Conservation (phyloP, 2,797 vertebrate species). For the Leucoraja ocellata region DNA sequence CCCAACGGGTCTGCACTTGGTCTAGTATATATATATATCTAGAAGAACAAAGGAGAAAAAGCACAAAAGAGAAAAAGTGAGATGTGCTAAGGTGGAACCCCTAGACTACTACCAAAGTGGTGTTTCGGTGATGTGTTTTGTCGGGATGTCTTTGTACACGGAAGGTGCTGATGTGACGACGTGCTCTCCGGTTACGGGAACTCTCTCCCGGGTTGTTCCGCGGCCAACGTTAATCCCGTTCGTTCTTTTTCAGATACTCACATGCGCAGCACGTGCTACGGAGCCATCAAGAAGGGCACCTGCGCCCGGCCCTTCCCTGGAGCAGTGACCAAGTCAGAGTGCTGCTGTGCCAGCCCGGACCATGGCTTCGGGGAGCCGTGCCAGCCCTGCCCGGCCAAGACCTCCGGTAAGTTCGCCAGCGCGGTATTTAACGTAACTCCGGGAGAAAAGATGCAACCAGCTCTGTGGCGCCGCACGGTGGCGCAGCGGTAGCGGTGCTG, state of each 20-base stretch:
- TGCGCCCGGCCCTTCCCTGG: conserved; percentile 87
- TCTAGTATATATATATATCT: no score
- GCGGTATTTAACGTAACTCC: neutral
- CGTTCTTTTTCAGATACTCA: conserved; percentile 66
- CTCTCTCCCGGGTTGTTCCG: no score
- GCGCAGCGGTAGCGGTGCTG: no score
- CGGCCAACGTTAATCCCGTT: neutral
- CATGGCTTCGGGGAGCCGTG: conserved; percentile 94
- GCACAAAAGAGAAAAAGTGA: no score
- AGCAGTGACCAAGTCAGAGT: conserved; percentile 92
- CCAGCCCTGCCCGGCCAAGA: conserved; percentile 84
- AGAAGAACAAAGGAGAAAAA: no score
- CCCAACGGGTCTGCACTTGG: no score
- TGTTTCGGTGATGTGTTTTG: neutral
- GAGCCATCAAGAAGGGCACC: conserved; percentile 85
- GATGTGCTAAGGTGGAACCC: no score
- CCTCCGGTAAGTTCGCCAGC: conserved; percentile 68
- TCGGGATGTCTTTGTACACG: neutral
- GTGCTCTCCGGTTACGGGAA: neutral
- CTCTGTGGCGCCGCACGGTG: no score
- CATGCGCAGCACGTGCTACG: conserved; percentile 93
- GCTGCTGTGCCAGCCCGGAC: conserved; percentile 87
- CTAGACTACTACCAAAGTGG: no score
- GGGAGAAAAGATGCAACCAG: neutral
- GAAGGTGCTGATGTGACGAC: neutral